Base-by-base conservation (phyloP, 1,140 invertebrate species). In the Zelostemma sp. region DNA sequence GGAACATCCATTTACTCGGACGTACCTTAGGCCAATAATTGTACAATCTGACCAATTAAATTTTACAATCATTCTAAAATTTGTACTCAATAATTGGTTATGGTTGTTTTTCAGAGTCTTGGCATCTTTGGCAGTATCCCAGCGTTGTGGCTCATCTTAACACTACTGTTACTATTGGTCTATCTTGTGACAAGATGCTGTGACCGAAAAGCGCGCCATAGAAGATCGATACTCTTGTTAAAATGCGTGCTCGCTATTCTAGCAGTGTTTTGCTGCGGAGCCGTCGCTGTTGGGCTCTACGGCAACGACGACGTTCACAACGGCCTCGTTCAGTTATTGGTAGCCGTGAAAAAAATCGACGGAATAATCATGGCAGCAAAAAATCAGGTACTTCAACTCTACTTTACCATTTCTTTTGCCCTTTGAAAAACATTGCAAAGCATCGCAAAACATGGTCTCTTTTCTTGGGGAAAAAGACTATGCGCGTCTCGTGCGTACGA, bases 301-400 rank as follows among this genome's bases (percentile, higher is more conserved):
- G 96, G 95, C 33, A 97, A 97, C 85, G 94, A 97, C 80, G 94
- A 96, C 80, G 89, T 96, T 21, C 95, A 97, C 87, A 95, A 95
- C 81, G 95, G 94, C 6, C 85, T 97, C 75, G 87, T 93, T 51
- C 91, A 93, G 80, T 90, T 95, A 58, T 87, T 95, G 54, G 88
- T 91, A 43, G 91, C 95, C 8, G 91, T 93, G 8, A 88, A 90
- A 74, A 90, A 92, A 67, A 91, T 96, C 60, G 92, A 95, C 61
- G 88, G 89, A 16, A 87, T 92, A 64, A 88, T 94, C 40, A 88
- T 88, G 57, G 90, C 89, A 45, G 91, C 93, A 38, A 90, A 91
- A 67, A 94, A 94, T 80, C 92, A 94, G 86, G 90, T 92, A 82
- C 62, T n/a, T n/a, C n/a, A n/a, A n/a, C n/a, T n/a, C n/a, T n/a